phyloP scores from a whole-genome alignment of 2,888 invertebrate genomes.

The Hemaris fuciformis region DNA sequence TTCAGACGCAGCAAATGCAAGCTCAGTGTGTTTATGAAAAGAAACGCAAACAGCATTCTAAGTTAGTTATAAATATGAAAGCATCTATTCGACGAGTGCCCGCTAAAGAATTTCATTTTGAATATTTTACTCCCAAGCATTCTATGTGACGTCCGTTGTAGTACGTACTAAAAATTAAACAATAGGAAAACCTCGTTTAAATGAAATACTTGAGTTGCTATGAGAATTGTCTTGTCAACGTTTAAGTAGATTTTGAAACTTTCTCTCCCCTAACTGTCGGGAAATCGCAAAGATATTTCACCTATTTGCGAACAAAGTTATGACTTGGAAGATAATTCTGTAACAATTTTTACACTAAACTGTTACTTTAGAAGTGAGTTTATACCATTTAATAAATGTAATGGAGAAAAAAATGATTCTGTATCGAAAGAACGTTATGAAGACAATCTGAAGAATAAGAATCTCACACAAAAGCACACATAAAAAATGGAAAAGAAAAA shows the following conservation, averaged over 20 bases:
- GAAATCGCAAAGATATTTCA: background rate
- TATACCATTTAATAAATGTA: too few species aligned
- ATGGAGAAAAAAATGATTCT: too few species aligned
- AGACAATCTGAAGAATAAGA: too few species aligned
- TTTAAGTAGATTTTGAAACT: background rate
- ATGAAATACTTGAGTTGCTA: background rate
- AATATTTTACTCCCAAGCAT: background rate
- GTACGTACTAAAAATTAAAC: background rate
- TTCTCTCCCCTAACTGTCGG: background rate
- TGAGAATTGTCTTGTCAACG: background rate
- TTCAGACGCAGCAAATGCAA: background rate
- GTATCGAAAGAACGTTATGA: too few species aligned
- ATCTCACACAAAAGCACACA: too few species aligned
- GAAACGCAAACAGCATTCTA: slow-evolving; percentile 2
- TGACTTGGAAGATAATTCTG: background rate
- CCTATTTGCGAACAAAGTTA: background rate
- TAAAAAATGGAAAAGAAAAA: too few species aligned
- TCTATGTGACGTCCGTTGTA: background rate
- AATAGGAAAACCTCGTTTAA: background rate
- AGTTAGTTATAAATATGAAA: slow-evolving; percentile 2
- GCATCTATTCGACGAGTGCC: background rate
- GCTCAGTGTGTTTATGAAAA: background rate
- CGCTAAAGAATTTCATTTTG: background rate
- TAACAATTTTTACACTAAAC: background rate
- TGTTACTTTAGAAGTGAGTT: background rate